phyloP scores from a whole-genome alignment of 1,140 invertebrate genomes.

The Camponotus floridanus region DNA sequence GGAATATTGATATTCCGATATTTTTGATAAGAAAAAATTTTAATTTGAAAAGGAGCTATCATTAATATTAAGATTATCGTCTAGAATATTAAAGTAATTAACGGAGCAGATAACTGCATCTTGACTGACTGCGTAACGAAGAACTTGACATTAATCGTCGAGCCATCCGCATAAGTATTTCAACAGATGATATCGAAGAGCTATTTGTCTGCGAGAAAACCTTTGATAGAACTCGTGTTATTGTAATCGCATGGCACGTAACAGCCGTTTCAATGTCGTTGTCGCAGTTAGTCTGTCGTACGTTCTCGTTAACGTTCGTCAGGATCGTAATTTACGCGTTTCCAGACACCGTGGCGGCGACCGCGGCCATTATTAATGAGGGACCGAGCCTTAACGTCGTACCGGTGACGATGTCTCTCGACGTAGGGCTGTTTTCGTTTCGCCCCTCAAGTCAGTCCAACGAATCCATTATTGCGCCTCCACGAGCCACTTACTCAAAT shows the following conservation, averaged over 20 bases:
- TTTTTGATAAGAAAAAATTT: constrained; percentile 1
- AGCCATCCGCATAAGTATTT: not conserved
- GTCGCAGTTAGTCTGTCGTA: constrained; percentile 42
- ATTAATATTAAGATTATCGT: not conserved
- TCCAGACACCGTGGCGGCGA: constrained; percentile 66
- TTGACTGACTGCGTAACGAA: constrained; percentile 6
- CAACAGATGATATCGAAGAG: not conserved
- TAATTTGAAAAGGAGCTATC: not conserved
- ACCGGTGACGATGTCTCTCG: constrained; percentile 41
- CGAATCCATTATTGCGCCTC: constrained; percentile 67
- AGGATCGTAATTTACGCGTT: constrained; percentile 79
- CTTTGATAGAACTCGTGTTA: constrained; percentile 37
- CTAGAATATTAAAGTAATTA: not conserved
- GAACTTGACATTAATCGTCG: not conserved
- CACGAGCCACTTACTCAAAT: constrained; percentile 62
- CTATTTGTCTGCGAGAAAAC: constrained; percentile 17
- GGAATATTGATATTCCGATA: not conserved
- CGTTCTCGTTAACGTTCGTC: constrained; percentile 76
- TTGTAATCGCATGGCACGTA: constrained; percentile 38
- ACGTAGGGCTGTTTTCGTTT: constrained; percentile 52
- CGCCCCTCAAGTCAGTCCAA: constrained; percentile 13
- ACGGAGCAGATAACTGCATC: not conserved
- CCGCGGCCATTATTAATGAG: constrained; percentile 79
- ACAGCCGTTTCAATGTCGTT: constrained; percentile 33
- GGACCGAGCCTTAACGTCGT: constrained; percentile 65